phyloP scores from a whole-genome alignment of 2,888 invertebrate genomes.

The Nomada goodeniana region DNA sequence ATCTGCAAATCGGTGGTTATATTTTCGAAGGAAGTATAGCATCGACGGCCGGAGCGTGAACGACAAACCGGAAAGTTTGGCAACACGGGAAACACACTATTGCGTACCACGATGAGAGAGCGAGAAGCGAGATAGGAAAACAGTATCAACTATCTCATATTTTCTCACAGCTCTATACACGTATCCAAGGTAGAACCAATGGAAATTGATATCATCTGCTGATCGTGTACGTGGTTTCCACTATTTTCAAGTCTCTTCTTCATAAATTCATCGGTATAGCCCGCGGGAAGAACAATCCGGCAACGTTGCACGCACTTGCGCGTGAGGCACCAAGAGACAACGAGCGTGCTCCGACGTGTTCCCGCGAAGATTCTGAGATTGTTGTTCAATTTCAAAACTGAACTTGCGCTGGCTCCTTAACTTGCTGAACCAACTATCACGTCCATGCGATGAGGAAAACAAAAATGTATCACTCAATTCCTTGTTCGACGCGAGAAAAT shows the following conservation, averaged over 20 bases:
- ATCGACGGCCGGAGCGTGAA: conserved; percentile 25
- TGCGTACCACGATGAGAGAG: conserved; percentile 45
- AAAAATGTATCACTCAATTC: conserved; percentile 28
- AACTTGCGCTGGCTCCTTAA: background rate
- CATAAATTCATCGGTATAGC: conserved; percentile 49
- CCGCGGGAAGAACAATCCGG: conserved; percentile 62
- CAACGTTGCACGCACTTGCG: conserved; percentile 76
- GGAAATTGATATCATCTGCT: background rate
- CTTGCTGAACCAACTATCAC: background rate
- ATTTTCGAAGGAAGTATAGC: conserved; percentile 3
- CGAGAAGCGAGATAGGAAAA: conserved; percentile 46
- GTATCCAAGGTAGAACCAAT: too few relatives aligned
- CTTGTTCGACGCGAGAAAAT: conserved; percentile 22
- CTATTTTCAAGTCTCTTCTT: conserved; percentile 12
- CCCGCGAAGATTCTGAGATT: conserved; percentile 61
- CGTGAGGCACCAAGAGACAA: conserved; percentile 63
- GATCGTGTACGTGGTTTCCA: background rate
- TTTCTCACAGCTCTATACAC: background rate
- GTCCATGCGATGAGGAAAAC: conserved; percentile 18
- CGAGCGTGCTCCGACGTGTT: conserved; percentile 67
- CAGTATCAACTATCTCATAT: conserved; percentile 46
- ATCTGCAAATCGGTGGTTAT: background rate
- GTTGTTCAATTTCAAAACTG: conserved; percentile 35
- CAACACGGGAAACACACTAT: conserved; percentile 65
- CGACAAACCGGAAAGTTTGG: conserved; percentile 51